A percentile compares a stretch with the other conserved stretches of the same genome.
These are phyloP conservation scores for Sinonovacula constricta DNA, from an alignment of 1,140 invertebrate genomes.

Conservation along the genomic window DNA sequence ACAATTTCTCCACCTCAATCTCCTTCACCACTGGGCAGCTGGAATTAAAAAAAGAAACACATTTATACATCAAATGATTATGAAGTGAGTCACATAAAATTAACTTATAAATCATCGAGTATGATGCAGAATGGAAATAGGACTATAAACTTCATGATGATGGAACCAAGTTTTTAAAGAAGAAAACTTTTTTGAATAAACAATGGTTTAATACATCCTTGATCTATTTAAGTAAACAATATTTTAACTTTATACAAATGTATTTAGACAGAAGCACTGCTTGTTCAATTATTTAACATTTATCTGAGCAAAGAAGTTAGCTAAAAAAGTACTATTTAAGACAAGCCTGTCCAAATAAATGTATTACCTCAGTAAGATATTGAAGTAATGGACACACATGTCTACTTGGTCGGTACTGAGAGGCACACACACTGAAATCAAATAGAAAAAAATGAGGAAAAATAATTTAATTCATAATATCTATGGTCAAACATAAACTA, in stretches of 20 bases:
- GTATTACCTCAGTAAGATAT: slow-evolving; percentile 61
- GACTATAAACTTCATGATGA: too few species aligned
- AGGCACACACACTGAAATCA: slow-evolving; percentile 58
- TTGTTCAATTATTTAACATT: background rate
- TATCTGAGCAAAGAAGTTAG: background rate
- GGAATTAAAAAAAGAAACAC: slow-evolving; percentile 26
- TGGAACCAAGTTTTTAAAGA: too few species aligned
- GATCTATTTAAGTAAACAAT: too few species aligned
- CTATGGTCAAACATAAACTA: background rate
- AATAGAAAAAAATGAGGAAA: background rate
- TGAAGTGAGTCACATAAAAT: too few species aligned
- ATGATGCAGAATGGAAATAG: too few species aligned
- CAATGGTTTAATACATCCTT: too few species aligned
- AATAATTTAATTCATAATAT: background rate
- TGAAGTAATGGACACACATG: slow-evolving; percentile 60
- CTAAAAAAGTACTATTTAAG: background rate
- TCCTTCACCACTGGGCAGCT: slow-evolving; percentile 63
- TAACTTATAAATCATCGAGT: too few species aligned
- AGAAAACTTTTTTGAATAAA: background rate
- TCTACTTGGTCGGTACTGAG: slow-evolving; percentile 55
- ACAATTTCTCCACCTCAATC: slow-evolving; percentile 49
- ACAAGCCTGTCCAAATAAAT: slow-evolving; percentile 59
- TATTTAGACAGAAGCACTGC: background rate
- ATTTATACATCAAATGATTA: background rate
- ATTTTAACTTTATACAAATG: background rate